phyloP scores from a whole-genome alignment of 1,140 invertebrate genomes.

The Drosophila funebris region DNA sequence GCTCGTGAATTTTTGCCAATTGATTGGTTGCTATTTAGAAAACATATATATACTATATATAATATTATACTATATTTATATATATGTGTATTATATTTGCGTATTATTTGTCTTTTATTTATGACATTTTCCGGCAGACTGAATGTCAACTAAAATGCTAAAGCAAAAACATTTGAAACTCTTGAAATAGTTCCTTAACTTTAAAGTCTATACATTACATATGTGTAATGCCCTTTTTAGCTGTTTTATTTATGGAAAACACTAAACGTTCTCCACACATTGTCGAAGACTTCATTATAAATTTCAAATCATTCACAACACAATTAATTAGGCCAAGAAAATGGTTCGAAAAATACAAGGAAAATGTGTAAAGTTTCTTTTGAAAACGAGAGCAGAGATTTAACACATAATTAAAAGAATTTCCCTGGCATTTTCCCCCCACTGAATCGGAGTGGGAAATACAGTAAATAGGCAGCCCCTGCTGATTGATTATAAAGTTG shows the following conservation, averaged over 20 bases:
- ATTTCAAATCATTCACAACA: constrained; percentile 13
- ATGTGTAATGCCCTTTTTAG: background rate
- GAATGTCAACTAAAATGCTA: background rate
- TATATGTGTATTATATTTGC: constrained; percentile 3
- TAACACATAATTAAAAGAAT: constrained; percentile 63
- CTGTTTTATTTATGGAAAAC: background rate
- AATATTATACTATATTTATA: no score
- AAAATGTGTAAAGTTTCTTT: constrained; percentile 7
- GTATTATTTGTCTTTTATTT: constrained; percentile 7
- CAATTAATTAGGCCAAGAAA: constrained; percentile 19
- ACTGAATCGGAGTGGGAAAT: constrained; percentile 3
- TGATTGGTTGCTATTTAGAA: constrained; percentile 25
- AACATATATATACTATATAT: background rate
- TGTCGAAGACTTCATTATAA: constrained; percentile 21
- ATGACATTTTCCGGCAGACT: constrained; percentile 21
- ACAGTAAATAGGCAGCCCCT: constrained; percentile 62
- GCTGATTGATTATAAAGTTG: constrained; percentile 63
- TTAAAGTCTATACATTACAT: background rate
- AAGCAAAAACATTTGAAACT: background rate
- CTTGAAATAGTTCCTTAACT: background rate
- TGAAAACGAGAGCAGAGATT: constrained; percentile 19
- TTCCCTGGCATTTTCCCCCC: constrained; percentile 30
- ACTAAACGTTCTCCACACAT: background rate
- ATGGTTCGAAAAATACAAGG: background rate
- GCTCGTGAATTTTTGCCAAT: constrained; percentile 46